Evolutionary conservation across 2,113 vertebrate genomes (phyloP), one percentile per base, ranked within the genome.

Genomic region (Toxostoma redivivum): DNA sequence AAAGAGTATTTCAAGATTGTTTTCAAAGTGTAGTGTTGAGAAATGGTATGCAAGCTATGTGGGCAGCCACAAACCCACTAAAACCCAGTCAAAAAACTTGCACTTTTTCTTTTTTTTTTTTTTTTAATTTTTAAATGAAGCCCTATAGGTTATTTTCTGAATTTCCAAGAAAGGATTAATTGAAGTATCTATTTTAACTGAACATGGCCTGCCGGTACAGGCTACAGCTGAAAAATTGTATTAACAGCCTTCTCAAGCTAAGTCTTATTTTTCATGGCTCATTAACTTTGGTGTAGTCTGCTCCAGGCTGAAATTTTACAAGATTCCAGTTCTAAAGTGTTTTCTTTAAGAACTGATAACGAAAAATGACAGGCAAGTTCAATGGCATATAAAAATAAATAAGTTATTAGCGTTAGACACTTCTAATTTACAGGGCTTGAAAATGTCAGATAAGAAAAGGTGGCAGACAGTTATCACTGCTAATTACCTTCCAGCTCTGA

Each of bases 221-320:
- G 42, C 54, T 86, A 54, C 45, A 60, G 82, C 42, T 88, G 50
- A 62, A 83, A 50, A 77, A 91, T 56, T 38, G 20, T 88, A 93
- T 90, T 76, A 92, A 72, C 56, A 74, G n/a, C 12, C 56, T 94
- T 88, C 47, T 21, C 27, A 66, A 86, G 50, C 16, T 58, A 70
- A 81, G 77, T 62, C 72, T 94, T 84, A 78, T 81, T 94, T 96
- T 84, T 90, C 64, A 88, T 1, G 14, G 61, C 65, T 89, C 38
- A 64, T 91, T 89, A 95, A 71, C 45, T 91, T 81, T 22, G 23
- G 25, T 50, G n/a, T 82, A 80, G 53, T 57, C 65, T 72, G 77
- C 83, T 89, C 35, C 57, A 65, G 83, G 77, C 48, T 89, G 61
- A 91, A 89, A 74, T 84, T 84, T 89, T 95, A 81, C 65, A 89